Base-by-base conservation (phyloP, 2,113 vertebrate species). In the Cyprinodon variegatus region DNA sequence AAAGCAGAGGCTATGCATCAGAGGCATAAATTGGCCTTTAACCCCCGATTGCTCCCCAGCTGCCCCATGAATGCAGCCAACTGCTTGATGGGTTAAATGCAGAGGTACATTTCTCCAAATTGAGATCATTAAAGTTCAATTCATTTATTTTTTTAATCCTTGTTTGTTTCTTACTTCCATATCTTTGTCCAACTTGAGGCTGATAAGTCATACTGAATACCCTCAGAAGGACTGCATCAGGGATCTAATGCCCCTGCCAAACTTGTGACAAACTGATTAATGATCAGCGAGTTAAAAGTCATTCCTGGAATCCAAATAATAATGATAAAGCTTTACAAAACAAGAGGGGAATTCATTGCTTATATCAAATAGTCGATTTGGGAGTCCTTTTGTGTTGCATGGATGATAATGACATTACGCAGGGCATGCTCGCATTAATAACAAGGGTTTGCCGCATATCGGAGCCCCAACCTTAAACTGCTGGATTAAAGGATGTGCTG, bases 101-200 rank as follows among this genome's bases (percentile, higher is more conserved):
- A 29, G 29, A 29, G 1, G 29, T 29, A 29, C 29, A 29, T 29
- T 29, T 29, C 29, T 29, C 29, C 1, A 29, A 29, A 29, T 29
- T 29, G 29, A 29, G 29, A 29, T 29, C 1, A 29, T 29, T 29
- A 29, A 29, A 29, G 29, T 29, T 29, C 29, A 29, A 29, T 29
- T 29, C 29, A 29, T 29, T 29, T 29, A 29, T 29, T 29, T 29
- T 29, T 29, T 29, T 29, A 29, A 29, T 29, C 29, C 84, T 77
- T 53, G 76, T 79, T 68, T 71, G 78, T 78, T 83, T 85, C 86
- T 85, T 85, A 85, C 86, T 89, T 29, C 76, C 11, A 67, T 86
- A 78, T 87, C 80, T 90, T 57, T 76, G 45, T 64, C 71, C 39
- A 45, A 73, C 74, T 82, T 64, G 45, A 39, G 68, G 63, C 65